Base-by-base conservation (phyloP, 2,888 invertebrate genomes). In the Bombylius discolor region DNA sequence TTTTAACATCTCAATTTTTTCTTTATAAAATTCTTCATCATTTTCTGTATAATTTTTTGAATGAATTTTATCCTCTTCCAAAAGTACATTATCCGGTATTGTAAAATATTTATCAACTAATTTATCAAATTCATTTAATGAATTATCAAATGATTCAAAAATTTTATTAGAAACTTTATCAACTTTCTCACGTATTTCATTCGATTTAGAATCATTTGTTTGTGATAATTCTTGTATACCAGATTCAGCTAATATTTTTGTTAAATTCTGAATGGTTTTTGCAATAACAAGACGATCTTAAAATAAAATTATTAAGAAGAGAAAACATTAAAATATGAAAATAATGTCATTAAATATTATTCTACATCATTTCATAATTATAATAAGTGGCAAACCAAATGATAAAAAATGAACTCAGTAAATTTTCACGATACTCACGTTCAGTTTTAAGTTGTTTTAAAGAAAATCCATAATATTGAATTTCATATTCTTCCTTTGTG, bases 21-120 rank as follows among this genome's bases (percentile, higher is more conserved):
- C 57, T 5, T 61, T 51, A 11, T 64, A 61, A 6, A 58, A 56
- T 13, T 60, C 53, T 56, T 70, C 70, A 8, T 70, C 66, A 3
- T 56, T 53, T 5, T 59, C 55, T 5, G 64, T 59, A 13, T 62
- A 64, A 4, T 61, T 56, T 32, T 66, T 64, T n/a, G 63, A 60
- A 42, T 68, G 61, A 8, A 63, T 63, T 23, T 65, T 61, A 49
- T 71, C 69, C 5, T 65, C 64, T 0, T 63, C 61, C 7, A 67
- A 60, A 5, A 71, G 55, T 6, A 72, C 67, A 63, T 71, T 64
- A 4, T 65, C 59, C 0, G 72, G 72, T 36, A 72, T 64, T 0
- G 61, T 59, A 53, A 72, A 71, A 53, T 64, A 59, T 13, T 63
- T 61, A 23, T 60, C 61, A 56, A 71, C 68, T 34, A 70, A 49